Evolutionary conservation across 2,113 vertebrate genomes (phyloP).

Genomic region (Aepyceros melampus): DNA sequence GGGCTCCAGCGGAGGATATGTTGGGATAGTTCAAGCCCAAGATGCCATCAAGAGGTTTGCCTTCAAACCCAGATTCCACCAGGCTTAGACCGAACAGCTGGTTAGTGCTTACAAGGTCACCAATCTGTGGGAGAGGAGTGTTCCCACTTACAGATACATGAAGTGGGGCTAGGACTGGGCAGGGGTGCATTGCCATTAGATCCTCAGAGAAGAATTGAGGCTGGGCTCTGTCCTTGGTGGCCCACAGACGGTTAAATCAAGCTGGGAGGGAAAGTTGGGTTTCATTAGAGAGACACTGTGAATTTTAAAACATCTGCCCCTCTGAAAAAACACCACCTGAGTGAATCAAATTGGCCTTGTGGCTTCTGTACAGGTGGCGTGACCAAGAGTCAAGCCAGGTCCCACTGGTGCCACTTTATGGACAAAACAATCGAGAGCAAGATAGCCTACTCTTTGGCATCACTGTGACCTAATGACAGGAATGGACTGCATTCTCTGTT

Average conservation of each 20-base stretch:
- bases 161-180: neutral
- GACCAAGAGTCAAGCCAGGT: neutral
- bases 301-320: neutral
- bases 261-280: neutral
- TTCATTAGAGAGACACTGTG: neutral
- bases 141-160: rapidly evolving
- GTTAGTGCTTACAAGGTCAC: neutral
- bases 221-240: neutral
- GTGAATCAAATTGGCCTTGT: neutral
- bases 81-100: rapidly evolving
- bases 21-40: neutral
- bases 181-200: neutral
- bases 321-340: neutral
- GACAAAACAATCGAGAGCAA: neutral
- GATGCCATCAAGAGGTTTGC: rapidly evolving
- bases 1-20: neutral
- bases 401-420: neutral
- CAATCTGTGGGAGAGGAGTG: neutral
- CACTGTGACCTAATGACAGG: neutral
- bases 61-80: rapidly evolving
- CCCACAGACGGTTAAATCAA: rapidly evolving
- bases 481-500: neutral
- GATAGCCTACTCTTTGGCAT: neutral
- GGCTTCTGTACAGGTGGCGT: neutral
- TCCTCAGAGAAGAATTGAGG: neutral